These are phyloP conservation scores for Psilopsiagon aurifrons DNA, from an alignment of 2,113 vertebrate species.

Conservation along the genomic window DNA sequence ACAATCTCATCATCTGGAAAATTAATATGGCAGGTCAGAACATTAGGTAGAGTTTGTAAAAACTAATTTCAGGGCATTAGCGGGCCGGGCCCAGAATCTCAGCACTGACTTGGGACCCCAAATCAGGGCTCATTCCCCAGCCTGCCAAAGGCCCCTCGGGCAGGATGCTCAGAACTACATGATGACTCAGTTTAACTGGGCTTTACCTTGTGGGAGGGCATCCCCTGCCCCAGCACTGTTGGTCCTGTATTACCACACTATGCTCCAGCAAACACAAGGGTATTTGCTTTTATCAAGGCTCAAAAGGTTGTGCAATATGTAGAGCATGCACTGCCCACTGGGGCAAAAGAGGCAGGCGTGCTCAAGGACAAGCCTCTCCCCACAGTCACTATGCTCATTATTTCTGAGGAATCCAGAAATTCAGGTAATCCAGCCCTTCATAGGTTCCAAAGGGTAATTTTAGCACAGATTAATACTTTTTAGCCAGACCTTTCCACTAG, in stretches of 20 bases:
- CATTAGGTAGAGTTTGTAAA: neutral
- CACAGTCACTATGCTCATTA: neutral
- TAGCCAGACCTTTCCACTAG: neutral
- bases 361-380: neutral
- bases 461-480: neutral
- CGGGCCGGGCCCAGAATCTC: neutral
- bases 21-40: conserved; percentile 21
- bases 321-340: fast-evolving
- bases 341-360: fast-evolving
- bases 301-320: neutral
- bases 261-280: neutral
- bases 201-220: neutral
- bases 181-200: neutral
- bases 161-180: neutral
- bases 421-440: neutral
- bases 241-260: neutral
- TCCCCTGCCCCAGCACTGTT: neutral
- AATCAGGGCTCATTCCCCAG: neutral
- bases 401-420: conserved; percentile 5
- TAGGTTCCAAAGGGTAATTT: neutral
- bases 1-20: conserved; percentile 28
- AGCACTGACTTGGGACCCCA: neutral
- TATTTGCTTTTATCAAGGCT: neutral
- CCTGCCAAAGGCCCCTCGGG: neutral
- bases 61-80: neutral